Evolutionary conservation across 2,113 vertebrate species (phyloP).

Genomic region (Phoxinus phoxinus): DNA sequence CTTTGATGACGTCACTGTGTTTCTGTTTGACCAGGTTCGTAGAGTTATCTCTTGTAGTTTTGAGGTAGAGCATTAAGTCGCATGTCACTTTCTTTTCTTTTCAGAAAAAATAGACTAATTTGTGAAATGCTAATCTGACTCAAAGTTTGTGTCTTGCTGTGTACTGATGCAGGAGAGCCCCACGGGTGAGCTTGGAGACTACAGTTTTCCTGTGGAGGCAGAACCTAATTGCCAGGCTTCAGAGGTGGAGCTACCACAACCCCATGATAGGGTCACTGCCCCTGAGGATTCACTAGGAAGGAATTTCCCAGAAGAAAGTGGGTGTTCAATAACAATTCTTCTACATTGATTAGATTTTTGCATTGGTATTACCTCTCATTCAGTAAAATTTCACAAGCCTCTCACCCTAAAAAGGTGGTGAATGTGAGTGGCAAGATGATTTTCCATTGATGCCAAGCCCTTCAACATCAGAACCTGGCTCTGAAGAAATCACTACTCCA

Average conservation of each 20-base stretch:
- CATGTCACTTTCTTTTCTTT: neutral
- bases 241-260: conserved; percentile 58
- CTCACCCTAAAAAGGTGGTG: conserved; percentile 70
- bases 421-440: conserved; percentile 76
- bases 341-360: neutral
- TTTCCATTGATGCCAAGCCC: conserved; percentile 67
- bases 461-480: conserved; percentile 57
- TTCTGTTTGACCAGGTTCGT: conserved; percentile 97
- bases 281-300: conserved; percentile 60
- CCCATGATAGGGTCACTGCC: conserved; percentile 44
- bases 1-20: conserved; percentile 96
- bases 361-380: neutral
- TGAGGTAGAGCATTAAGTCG: neutral
- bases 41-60: neutral
- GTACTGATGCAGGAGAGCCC: conserved; percentile 86
- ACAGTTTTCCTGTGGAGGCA: conserved; percentile 73
- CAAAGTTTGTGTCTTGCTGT: conserved; percentile 11
- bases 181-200: conserved; percentile 87
- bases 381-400: neutral
- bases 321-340: conserved; percentile 46
- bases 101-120: neutral
- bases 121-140: conserved; percentile 1
- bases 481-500: conserved; percentile 50
- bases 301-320: conserved; percentile 77
- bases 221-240: conserved; percentile 66